Evolutionary conservation across 30 jellyfish, hydroid and myxozoan species (phyloP), one percentile per base, ranked within the genome.

Genomic region (Pseudorhiza aurosa): DNA sequence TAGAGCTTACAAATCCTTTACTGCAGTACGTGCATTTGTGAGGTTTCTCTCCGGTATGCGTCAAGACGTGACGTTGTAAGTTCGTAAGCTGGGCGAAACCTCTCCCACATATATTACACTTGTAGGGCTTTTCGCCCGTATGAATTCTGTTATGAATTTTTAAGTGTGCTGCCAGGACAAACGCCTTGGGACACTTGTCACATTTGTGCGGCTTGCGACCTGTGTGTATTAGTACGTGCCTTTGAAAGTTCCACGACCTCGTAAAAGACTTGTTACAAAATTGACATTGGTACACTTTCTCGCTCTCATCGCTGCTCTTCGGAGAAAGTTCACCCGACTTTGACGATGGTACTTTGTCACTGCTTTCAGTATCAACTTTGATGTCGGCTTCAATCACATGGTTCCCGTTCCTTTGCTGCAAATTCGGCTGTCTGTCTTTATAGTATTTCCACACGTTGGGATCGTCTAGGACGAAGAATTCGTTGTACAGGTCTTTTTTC

Each of bases 191-290:
- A 73, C 98, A 92, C 37, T 85, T 81, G 67, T 92, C 98, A 51
- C 98, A 92, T 80, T 92, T 92, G 71, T 92, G 98, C 1, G 98
- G 98, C 55, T 92, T 92, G 46, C 98, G 65, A 21, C 98, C 98
- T n/a, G 98, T 85, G 76, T 92, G 98, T 18, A 92, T 92, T 9
- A 92, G 75, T 26, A 92, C 98, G 51, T 92, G 98, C 27, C 98
- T 93, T 73, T 92, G 98, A 73, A 77, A 92, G 83, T 92, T 92
- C 98, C 98, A 92, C 6, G 97, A 85, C 1, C 98, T 75, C 0
- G 98, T 85, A 76, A 92, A 92, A 10, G 91, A 87, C 42, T 92
- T 92, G 62, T 63, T 74, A 59, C 98, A 92, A 46, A 72, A 92
- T 53, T 85, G 91, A 53, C 98, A 92, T 42, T 92, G 97, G 39